A percentile compares a stretch with the other conserved stretches of the same genome.
Conservation (phyloP, 2,113 vertebrate genomes). For the Balaenoptera acutorostrata region DNA sequence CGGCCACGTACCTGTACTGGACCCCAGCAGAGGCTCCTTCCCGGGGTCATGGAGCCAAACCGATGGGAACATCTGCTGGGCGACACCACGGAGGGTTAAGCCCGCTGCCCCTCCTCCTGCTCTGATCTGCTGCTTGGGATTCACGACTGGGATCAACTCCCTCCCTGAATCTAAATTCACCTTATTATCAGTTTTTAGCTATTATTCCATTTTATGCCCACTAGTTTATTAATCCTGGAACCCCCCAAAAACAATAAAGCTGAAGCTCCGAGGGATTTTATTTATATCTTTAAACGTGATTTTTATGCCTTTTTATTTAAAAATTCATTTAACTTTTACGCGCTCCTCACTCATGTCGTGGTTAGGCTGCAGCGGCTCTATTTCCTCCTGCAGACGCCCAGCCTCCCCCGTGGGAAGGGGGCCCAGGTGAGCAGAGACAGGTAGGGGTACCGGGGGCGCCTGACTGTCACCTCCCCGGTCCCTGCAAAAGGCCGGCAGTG, state of each 20-base stretch:
- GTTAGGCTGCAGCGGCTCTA: background rate
- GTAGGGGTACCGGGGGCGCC: accelerated
- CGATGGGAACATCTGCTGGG: accelerated
- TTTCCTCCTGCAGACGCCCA: accelerated
- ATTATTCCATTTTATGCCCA: slow-evolving; percentile 4
- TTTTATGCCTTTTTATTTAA: slow-evolving; percentile 72
- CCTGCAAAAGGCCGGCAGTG: background rate
- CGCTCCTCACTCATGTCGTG: slow-evolving; percentile 32
- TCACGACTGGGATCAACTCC: background rate
- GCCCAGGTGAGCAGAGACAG: background rate
- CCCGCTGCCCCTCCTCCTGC: accelerated
- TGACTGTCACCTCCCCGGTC: background rate
- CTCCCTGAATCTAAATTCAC: background rate
- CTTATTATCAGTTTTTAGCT: slow-evolving; percentile 3
- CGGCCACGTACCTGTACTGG: background rate
- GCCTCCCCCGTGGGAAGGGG: background rate
- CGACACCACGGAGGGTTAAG: background rate
- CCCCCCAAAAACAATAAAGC: slow-evolving; percentile 49
- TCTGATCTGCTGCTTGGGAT: background rate
- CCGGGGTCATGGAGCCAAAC: background rate
- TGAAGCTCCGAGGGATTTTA: slow-evolving; percentile 47
- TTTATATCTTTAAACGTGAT: slow-evolving; percentile 69
- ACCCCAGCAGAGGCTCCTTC: background rate
- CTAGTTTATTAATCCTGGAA: slow-evolving; percentile 72
- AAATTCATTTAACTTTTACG: slow-evolving; percentile 73